These are phyloP conservation scores for Corydoras sp. DNA, from an alignment of 2,113 vertebrate genomes.

Conservation along the genomic window DNA sequence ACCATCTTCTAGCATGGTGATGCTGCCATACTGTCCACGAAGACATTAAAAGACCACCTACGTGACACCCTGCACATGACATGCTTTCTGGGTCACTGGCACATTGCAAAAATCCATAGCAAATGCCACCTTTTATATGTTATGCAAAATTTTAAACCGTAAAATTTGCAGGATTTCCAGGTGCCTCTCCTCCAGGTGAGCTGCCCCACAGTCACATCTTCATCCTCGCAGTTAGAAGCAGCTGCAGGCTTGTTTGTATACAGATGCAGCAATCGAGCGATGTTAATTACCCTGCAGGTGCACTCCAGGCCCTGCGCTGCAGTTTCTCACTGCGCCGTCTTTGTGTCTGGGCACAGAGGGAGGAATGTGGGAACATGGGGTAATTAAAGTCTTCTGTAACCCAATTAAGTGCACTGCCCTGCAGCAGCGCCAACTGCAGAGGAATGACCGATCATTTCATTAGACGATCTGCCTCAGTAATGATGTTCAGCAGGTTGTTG, in stretches of 20 bases:
- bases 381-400: slow-evolving; percentile 68
- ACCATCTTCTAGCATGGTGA: not conserved
- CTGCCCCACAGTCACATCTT: slow-evolving; percentile 10
- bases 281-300: slow-evolving; percentile 70
- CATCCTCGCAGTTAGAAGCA: slow-evolving; percentile 61
- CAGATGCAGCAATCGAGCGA: slow-evolving; percentile 64
- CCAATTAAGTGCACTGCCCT: slow-evolving; percentile 57
- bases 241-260: slow-evolving; percentile 72
- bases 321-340: slow-evolving; percentile 41
- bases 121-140: not conserved
- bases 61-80: not conserved
- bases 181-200: not conserved
- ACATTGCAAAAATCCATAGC: no score
- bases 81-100: no score
- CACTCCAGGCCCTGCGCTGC: slow-evolving; percentile 48
- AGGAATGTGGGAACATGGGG: slow-evolving; percentile 62
- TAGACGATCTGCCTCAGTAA: slow-evolving; percentile 24
- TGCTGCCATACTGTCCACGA: not conserved
- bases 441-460: not conserved
- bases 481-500: not conserved
- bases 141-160: not conserved
- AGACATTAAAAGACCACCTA: not conserved
- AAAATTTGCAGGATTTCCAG: not conserved
- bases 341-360: slow-evolving; percentile 41
- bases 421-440: slow-evolving; percentile 6